phyloP scores from a whole-genome alignment of 2,113 vertebrate genomes.

The Cynopterus brachyotis region DNA sequence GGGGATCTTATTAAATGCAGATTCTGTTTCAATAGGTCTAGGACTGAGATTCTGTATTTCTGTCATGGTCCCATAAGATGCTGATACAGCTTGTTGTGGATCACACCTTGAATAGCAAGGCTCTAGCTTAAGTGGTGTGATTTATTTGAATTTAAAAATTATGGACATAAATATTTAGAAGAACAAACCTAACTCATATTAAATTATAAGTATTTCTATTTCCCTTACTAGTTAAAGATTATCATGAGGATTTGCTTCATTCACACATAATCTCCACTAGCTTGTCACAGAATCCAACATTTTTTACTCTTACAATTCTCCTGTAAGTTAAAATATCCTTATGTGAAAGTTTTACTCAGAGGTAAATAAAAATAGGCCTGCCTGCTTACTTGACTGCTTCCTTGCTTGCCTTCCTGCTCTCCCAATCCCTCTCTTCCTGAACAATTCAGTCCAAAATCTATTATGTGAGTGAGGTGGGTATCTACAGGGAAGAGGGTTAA shows the following conservation, averaged over 20 bases:
- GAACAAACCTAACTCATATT: background rate
- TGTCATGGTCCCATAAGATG: background rate
- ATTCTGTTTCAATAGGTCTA: background rate
- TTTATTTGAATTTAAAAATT: constrained; percentile 20
- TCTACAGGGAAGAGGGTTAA: background rate
- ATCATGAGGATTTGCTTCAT: background rate
- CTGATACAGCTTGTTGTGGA: background rate
- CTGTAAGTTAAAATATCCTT: background rate
- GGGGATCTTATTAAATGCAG: background rate
- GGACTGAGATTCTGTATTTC: background rate
- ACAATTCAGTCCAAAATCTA: background rate
- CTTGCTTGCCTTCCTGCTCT: background rate
- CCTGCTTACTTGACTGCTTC: background rate
- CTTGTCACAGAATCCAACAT: background rate
- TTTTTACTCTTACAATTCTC: background rate
- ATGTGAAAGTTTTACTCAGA: background rate
- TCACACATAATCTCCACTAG: background rate
- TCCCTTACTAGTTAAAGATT: background rate
- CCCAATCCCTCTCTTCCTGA: background rate
- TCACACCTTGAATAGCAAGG: background rate
- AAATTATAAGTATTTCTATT: background rate
- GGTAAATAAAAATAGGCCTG: background rate
- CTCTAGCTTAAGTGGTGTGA: background rate
- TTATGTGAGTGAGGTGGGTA: background rate
- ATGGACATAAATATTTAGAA: background rate